phyloP scores from a whole-genome alignment of 2,888 invertebrate genomes.

The Graphium colonna region DNA sequence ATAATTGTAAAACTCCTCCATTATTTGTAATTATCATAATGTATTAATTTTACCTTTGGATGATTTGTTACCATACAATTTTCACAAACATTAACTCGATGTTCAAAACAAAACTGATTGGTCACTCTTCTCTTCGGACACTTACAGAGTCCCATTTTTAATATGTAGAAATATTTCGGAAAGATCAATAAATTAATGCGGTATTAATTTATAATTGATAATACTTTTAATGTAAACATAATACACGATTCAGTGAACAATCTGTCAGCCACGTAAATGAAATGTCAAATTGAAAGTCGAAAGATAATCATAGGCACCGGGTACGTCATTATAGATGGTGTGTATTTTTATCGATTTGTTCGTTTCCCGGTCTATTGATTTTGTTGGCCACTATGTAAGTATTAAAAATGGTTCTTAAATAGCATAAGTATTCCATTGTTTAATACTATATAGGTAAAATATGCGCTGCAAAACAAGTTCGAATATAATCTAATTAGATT shows the following conservation, averaged over 20 bases:
- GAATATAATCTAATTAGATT: too few relatives aligned
- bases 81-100: conserved; percentile 99
- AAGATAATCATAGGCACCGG: too few relatives aligned
- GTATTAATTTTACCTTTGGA: conserved; percentile 87
- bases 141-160: conserved; percentile 96
- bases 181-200: conserved; percentile 9
- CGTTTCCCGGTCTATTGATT: too few relatives aligned
- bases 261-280: conserved; percentile 36
- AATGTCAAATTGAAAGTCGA: conserved; percentile 28
- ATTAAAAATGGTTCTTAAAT: too few relatives aligned
- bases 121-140: conserved; percentile 98
- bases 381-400: too few relatives aligned
- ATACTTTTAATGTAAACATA: conserved; percentile 4
- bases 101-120: conserved; percentile 99
- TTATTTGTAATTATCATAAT: background rate
- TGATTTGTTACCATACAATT: conserved; percentile 98
- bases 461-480: too few relatives aligned
- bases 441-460: too few relatives aligned
- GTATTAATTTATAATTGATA: conserved; percentile 17
- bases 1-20: background rate
- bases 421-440: too few relatives aligned
- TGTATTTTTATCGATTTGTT: too few relatives aligned
- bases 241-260: conserved; percentile 21
- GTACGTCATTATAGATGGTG: too few relatives aligned
- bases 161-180: conserved; percentile 20